Evolutionary conservation across 2,888 invertebrate species (phyloP), one percentile per base, ranked within the genome.

Genomic region (Ganaspis brasiliensis): DNA sequence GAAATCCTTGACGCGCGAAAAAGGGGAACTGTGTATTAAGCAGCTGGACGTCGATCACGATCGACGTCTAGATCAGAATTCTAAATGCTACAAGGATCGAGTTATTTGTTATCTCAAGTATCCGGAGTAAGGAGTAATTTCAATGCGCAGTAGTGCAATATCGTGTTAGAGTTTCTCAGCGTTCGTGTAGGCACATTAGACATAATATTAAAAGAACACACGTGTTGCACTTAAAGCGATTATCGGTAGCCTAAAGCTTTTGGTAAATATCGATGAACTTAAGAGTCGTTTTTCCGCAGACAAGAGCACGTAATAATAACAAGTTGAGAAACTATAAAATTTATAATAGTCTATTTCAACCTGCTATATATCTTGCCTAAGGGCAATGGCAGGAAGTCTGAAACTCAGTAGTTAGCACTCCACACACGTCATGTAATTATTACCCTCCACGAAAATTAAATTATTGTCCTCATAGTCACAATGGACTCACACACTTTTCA

Each of bases 211-310:
- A 67, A 67, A 24, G 24, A 40, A 45, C 24, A 67, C 24, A 67
- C 24, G 24, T 67, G 24, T 67, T 26, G 57, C 57, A 57, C 57
- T 31, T 31, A 6, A n/a, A n/a, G 19, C 45, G 67, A 67, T 67
- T 67, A 67, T 67, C 67, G 24, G 67, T 26, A 67, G 67, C 67
- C 67, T 67, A 26, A 67, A 67, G 67, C 67, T 67, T 67, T 67
- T 67, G 40, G 40, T 67, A 45, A 67, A 63, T 40, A 63, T 63
- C 63, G 40, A 37, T 63, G 10, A 19, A 37, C 40, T 40, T 63
- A 21, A 19, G 9, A 12, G 19, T 61, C 49, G 49, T 52, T 52
- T 61, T 37, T 10, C 19, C 16, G 12, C 16, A 35, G 61, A 9
- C n/a, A 63, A 40, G 63, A 37, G 19, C 12, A 14, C 14, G 40